phyloP scores from a whole-genome alignment of 2,888 invertebrate species.

The Drosophila bunnanda region DNA sequence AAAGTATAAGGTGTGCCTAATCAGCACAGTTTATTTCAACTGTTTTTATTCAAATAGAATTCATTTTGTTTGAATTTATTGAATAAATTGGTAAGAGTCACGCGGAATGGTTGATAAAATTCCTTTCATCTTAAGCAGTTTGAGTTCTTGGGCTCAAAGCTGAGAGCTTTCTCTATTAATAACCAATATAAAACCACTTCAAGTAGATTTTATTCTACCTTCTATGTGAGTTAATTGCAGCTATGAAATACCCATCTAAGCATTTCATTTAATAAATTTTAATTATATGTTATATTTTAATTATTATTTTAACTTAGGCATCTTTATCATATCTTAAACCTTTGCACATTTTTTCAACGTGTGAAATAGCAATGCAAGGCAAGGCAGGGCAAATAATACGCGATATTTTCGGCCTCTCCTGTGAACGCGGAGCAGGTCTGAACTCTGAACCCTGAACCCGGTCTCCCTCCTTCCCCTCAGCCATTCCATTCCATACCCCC shows the following conservation, averaged over 20 bases:
- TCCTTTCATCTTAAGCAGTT: too few relatives aligned
- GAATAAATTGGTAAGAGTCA: too few relatives aligned
- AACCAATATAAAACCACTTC: background rate
- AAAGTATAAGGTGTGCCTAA: background rate
- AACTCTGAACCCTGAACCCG: conserved; percentile 17
- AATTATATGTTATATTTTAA: too few relatives aligned
- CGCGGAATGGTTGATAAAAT: too few relatives aligned
- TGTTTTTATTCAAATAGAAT: too few relatives aligned
- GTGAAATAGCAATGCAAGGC: conserved; percentile 47
- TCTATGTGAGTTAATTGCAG: background rate
- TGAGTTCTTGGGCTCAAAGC: too few relatives aligned
- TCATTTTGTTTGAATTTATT: too few relatives aligned
- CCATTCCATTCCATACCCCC: background rate
- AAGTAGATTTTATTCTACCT: background rate
- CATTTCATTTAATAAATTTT: background rate
- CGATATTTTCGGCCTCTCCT: conserved; percentile 61
- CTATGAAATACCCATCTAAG: background rate
- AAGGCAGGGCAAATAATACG: conserved; percentile 63
- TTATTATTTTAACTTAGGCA: too few relatives aligned
- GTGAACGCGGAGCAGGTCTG: conserved; percentile 9
- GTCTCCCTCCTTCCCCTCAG: background rate
- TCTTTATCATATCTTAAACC: background rate
- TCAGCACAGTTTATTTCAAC: background rate
- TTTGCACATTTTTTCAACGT: conserved; percentile 19
- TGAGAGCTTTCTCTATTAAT: too few relatives aligned